Evolutionary conservation across 2,888 invertebrate genomes (phyloP), one percentile per base, ranked within the genome.

Genomic region (Rapana venosa): DNA sequence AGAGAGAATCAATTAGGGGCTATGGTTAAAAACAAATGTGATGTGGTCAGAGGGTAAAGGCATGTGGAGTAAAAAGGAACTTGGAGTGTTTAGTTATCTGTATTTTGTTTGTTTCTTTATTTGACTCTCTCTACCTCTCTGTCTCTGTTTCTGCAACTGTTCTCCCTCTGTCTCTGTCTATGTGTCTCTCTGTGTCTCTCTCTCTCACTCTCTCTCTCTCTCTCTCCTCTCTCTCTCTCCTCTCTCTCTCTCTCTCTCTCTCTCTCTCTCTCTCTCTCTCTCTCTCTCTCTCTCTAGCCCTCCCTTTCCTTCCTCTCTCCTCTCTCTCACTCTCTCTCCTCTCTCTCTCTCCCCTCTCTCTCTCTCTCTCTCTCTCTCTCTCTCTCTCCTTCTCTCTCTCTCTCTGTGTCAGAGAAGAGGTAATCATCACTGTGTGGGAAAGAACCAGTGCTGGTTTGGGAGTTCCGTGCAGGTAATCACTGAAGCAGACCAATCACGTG

Each of bases 321-420:
- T n/a, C n/a, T 56, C 36, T 85, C 56, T 85, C 56, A 22, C 85
- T 56, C 30, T 58, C 56, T 56, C 85, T 85, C n/a, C n/a, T n/a
- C n/a, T n/a, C n/a, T n/a, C n/a, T n/a, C n/a, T n/a, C n/a, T n/a
- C n/a, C n/a, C n/a, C 58, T 85, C 56, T 85, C 30, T 13, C 30
- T 85, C 56, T 85, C 56, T 85, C 85, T 85, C 56, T 85, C 85
- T 47, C 56, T 66, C 87, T 87, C 32, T 87, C n/a, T 87, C 30
- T 61, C 32, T 17, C 17, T 17, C 26, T 26, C 1, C 35, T 58
- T 26, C 58, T 26, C 26, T 26, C 70, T 70, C n/a, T 74, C 30
- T 30, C 30, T 74, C 74, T 30, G n/a, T 74, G 74, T 30, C 26
- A 74, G 13, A 74, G 13, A 74, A 74, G 74, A 74, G 74, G 81